Percentiles rank a stretch among this genome's conserved stretches.
phyloP scores from a whole-genome alignment of 1,140 invertebrate genomes.

The Idris sp. region DNA sequence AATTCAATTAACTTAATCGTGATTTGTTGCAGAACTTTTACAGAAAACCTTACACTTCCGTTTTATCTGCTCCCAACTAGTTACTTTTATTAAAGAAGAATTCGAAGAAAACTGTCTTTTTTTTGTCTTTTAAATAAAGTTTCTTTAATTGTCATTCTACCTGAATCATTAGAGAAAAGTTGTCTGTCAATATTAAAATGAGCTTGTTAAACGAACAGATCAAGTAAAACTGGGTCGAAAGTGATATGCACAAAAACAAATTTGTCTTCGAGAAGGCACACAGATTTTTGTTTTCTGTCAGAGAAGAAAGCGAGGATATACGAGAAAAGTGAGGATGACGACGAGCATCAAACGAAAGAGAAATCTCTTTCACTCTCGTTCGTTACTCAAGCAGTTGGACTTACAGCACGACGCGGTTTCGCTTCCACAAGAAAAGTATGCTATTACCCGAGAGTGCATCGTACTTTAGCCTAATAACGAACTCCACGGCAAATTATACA shows the following conservation, averaged over 20 bases:
- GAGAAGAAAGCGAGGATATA: constrained; percentile 45
- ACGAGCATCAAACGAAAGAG: constrained; percentile 68
- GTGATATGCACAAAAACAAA: constrained; percentile 44
- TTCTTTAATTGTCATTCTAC: background rate
- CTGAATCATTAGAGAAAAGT: constrained; percentile 23
- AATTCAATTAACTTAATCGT: constrained; percentile 21
- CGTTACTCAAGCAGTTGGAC: constrained; percentile 58
- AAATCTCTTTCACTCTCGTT: constrained; percentile 72
- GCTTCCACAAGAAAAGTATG: constrained; percentile 55
- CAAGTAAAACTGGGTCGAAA: constrained; percentile 43
- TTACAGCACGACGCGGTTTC: constrained; percentile 52
- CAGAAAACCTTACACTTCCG: too few relatives aligned
- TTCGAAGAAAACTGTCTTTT: too few relatives aligned
- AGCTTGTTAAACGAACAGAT: constrained; percentile 34
- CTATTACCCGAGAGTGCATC: constrained; percentile 41
- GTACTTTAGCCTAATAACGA: constrained; percentile 40
- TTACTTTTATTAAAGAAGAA: too few relatives aligned
- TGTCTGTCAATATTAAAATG: constrained; percentile 22
- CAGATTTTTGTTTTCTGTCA: constrained; percentile 22
- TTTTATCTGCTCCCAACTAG: too few relatives aligned
- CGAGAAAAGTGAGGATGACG: constrained; percentile 61
- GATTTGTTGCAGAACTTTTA: too few relatives aligned
- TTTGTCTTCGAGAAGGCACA: constrained; percentile 26
- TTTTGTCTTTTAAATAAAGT: too few relatives aligned
- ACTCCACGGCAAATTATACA: constrained; percentile 19